Percentiles rank a stretch among this genome's conserved stretches.
Conservation (phyloP, 1,140 invertebrate species). For the Tetraneura akinire region DNA sequence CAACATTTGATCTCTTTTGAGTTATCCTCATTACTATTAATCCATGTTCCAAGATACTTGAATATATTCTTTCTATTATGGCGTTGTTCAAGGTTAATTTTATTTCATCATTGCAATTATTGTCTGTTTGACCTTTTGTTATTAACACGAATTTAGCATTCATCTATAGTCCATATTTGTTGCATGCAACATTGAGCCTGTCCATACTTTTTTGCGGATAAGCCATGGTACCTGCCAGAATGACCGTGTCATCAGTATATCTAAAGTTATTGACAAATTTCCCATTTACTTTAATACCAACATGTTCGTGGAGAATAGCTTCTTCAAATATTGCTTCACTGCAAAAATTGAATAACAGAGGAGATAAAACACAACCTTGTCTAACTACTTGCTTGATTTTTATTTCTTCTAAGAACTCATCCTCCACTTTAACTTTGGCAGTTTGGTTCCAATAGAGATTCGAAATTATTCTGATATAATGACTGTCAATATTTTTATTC, state of each 20-base stretch:
- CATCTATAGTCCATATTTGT: too few relatives aligned
- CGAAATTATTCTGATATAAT: background rate
- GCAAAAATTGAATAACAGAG: background rate
- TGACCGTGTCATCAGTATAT: background rate
- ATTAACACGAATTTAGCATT: background rate
- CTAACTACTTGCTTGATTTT: background rate
- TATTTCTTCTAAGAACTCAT: background rate
- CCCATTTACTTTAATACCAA: background rate
- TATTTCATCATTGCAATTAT: too few relatives aligned
- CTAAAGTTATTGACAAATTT: background rate
- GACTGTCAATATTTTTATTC: conserved; percentile 25
- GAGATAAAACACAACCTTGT: background rate
- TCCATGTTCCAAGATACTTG: background rate
- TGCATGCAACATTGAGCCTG: background rate
- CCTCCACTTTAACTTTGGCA: background rate
- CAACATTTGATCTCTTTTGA: too few relatives aligned
- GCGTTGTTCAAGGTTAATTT: too few relatives aligned
- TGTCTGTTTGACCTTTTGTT: background rate
- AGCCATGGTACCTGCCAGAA: background rate
- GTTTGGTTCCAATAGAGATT: conserved; percentile 20
- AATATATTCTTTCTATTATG: too few relatives aligned
- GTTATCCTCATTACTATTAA: background rate
- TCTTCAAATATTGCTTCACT: background rate
- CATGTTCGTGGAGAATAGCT: background rate
- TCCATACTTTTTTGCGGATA: background rate